These are phyloP conservation scores for Camponotus pennsylvanicus DNA, from an alignment of 1,140 invertebrate genomes.

Conservation along the genomic window DNA sequence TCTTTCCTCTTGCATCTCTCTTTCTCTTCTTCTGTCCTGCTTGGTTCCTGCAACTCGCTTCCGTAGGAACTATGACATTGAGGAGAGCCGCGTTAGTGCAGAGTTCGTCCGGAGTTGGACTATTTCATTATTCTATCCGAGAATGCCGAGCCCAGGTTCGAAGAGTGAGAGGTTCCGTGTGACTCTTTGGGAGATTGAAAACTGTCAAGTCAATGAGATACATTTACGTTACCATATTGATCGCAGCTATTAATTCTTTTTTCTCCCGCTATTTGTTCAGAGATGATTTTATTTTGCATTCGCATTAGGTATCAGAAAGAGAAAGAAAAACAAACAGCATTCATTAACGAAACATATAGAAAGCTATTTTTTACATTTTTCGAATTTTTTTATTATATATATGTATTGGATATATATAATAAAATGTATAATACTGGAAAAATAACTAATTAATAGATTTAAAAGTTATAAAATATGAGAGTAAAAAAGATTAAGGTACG, in stretches of 20 bases:
- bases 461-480: neutral
- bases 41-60: slow-evolving; percentile 40
- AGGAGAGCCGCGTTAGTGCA: slow-evolving; percentile 41
- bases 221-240: slow-evolving; percentile 78
- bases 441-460: neutral
- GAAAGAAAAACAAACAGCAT: neutral
- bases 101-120: slow-evolving; percentile 64
- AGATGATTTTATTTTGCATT: slow-evolving; percentile 3
- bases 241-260: slow-evolving; percentile 27
- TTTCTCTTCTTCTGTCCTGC: neutral
- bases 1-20: neutral
- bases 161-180: slow-evolving; percentile 7
- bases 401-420: neutral
- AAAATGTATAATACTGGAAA: neutral
- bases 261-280: neutral
- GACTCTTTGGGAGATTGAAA: slow-evolving; percentile 72
- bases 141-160: neutral
- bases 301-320: too few species aligned
- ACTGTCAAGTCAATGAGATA: slow-evolving; percentile 79
- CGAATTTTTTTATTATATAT: neutral
- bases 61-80: slow-evolving; percentile 41
- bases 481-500: neutral
- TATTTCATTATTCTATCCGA: slow-evolving; percentile 76
- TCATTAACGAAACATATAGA: neutral
- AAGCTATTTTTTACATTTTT: neutral